Percentiles rank a stretch among this genome's conserved stretches.
phyloP scores from a whole-genome alignment of 1,140 invertebrate genomes.

The Teleopsis dalmanni region DNA sequence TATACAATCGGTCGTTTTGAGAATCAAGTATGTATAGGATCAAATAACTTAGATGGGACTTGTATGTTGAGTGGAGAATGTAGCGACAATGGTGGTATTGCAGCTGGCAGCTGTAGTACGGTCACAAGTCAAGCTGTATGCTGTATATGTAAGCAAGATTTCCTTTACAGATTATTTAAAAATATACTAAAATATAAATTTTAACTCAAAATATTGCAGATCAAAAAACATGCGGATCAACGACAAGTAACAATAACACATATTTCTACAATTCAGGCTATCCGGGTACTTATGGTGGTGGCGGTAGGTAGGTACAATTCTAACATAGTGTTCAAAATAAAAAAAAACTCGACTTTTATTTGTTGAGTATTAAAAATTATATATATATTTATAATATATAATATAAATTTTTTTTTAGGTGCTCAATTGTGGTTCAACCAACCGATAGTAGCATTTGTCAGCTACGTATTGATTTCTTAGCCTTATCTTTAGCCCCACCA shows the following conservation, averaged over 20 bases:
- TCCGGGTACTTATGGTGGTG: constrained; percentile 58
- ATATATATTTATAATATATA: neutral
- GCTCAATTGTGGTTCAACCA: constrained; percentile 60
- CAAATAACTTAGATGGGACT: constrained; percentile 60
- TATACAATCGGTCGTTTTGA: constrained; percentile 65
- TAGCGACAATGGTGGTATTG: constrained; percentile 57
- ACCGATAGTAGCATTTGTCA: constrained; percentile 67
- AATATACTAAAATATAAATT: neutral
- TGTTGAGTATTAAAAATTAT: neutral
- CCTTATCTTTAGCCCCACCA: constrained; percentile 64
- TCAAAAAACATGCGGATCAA: constrained; percentile 58
- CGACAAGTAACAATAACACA: constrained; percentile 67
- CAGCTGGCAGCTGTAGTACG: constrained; percentile 63
- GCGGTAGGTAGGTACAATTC: constrained; percentile 43
- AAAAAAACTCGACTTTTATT: neutral
- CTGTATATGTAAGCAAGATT: constrained; percentile 64
- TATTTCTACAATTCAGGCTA: constrained; percentile 72
- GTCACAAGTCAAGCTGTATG: constrained; percentile 59
- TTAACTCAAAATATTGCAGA: constrained; percentile 45
- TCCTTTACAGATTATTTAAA: neutral
- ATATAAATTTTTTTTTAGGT: constrained; percentile 33
- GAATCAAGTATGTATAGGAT: constrained; percentile 57
- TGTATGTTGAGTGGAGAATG: constrained; percentile 71
- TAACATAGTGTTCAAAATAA: neutral
- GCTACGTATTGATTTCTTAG: constrained; percentile 69